These are phyloP conservation scores for Poliocrania exsul DNA, from an alignment of 2,797 vertebrate genomes.

Conservation along the genomic window DNA sequence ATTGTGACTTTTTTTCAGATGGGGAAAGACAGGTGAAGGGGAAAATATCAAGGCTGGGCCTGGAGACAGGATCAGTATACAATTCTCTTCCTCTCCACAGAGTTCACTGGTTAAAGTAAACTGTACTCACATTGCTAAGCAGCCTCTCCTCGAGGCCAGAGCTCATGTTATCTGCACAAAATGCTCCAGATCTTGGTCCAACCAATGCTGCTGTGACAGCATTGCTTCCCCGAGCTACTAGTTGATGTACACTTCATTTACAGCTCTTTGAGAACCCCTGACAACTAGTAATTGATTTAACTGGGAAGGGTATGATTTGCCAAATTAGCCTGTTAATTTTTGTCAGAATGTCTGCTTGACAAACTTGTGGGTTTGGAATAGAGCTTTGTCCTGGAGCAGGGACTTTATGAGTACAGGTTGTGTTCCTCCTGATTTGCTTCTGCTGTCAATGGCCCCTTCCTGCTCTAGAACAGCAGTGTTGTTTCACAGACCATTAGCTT, in stretches of 20 bases:
- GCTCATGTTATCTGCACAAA: neutral
- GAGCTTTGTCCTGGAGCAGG: neutral
- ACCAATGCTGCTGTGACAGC: accelerated
- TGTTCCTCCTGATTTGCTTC: neutral
- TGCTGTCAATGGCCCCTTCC: neutral
- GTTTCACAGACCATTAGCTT: neutral
- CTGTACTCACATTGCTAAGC: neutral
- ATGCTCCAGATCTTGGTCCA: neutral
- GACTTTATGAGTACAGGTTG: neutral
- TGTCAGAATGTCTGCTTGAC: neutral
- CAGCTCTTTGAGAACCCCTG: neutral
- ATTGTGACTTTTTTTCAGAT: neutral
- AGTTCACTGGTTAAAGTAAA: neutral
- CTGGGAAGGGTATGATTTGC: neutral
- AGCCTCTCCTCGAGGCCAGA: neutral
- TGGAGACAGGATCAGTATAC: neutral
- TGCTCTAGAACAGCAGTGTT: neutral
- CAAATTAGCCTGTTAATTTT: neutral
- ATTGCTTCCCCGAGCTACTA: neutral
- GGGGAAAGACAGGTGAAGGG: neutral
- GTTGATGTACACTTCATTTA: neutral
- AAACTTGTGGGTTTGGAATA: neutral
- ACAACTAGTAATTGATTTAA: neutral
- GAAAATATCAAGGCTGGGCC: neutral
- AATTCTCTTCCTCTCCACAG: neutral